Evolutionary conservation across 1,140 invertebrate species (phyloP).

Genomic region (Macrocentrus cingulum): DNA sequence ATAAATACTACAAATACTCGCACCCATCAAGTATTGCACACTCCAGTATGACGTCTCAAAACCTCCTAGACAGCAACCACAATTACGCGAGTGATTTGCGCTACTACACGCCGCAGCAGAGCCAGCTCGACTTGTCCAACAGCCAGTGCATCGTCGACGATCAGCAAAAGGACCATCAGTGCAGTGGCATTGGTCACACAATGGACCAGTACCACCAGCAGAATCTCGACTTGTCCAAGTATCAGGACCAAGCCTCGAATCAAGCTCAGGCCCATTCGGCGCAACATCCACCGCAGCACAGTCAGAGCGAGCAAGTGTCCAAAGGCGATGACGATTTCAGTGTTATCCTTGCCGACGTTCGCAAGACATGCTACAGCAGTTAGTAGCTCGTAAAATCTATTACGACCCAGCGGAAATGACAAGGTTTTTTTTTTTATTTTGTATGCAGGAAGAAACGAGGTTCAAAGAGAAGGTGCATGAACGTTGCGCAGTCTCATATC

Average conservation of each 20-base stretch:
- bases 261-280: too few species aligned
- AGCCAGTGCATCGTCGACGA: constrained; percentile 54
- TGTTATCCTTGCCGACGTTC: constrained; percentile 79
- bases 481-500: constrained; percentile 14
- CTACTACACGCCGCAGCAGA: constrained; percentile 49
- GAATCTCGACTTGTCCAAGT: constrained; percentile 48
- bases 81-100: constrained; percentile 59
- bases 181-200: constrained; percentile 40
- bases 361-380: constrained; percentile 85
- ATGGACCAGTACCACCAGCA: constrained; percentile 52
- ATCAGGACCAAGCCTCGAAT: constrained; percentile 56
- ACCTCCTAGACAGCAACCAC: constrained; percentile 57
- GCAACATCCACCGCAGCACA: constrained; percentile 38
- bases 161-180: constrained; percentile 45
- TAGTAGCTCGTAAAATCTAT: constrained; percentile 47
- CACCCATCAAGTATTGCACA: constrained; percentile 49
- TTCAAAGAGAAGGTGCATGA: constrained; percentile 12
- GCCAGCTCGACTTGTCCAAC: constrained; percentile 46
- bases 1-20: constrained; percentile 60
- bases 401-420: not conserved
- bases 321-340: constrained; percentile 81
- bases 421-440: not conserved
- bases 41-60: constrained; percentile 47
- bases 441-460: not conserved
- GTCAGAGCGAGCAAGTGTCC: constrained; percentile 56